Evolutionary conservation across 2,113 vertebrate genomes (phyloP).

Genomic region (Odocoileus hemionus): DNA sequence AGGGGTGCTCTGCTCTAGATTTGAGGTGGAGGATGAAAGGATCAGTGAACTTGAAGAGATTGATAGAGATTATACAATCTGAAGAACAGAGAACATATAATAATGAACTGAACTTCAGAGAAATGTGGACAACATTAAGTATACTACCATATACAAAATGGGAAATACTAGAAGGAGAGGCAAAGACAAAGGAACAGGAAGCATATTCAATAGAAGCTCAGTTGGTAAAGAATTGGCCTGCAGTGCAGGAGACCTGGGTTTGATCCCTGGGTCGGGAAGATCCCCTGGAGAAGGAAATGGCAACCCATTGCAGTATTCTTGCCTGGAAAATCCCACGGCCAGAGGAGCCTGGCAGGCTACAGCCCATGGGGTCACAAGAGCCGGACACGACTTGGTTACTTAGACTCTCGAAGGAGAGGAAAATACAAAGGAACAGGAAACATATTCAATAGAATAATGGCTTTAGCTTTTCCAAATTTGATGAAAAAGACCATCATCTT

Average conservation of each 20-base stretch:
- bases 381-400: neutral
- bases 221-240: neutral
- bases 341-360: neutral
- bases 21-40: neutral
- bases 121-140: neutral
- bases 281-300: neutral
- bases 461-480: neutral
- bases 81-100: neutral
- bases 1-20: neutral
- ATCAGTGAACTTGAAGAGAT: neutral
- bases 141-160: neutral
- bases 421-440: neutral
- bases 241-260: neutral
- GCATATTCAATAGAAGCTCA: neutral
- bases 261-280: neutral
- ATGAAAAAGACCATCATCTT: neutral
- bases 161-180: neutral
- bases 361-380: neutral
- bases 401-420: neutral
- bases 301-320: neutral
- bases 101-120: neutral
- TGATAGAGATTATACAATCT: neutral
- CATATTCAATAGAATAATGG: neutral
- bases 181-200: neutral
- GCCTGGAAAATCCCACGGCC: neutral